Conservation (phyloP, 2,888 invertebrate genomes). For the Eumacrocentrus americanus region DNA sequence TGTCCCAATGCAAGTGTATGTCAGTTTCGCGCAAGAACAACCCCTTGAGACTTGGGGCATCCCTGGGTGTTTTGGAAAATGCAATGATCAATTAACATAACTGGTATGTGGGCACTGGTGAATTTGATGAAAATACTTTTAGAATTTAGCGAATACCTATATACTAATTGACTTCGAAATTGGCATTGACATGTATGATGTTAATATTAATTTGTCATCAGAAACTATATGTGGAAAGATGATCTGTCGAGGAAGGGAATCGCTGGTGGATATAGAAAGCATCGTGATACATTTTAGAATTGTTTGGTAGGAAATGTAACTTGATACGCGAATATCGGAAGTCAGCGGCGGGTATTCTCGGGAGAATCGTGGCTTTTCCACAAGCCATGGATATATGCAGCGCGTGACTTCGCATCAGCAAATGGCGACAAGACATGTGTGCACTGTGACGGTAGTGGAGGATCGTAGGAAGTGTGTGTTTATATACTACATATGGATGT, state of each 20-base stretch:
- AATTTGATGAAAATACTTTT: no score
- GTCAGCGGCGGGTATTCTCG: not conserved
- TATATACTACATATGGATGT: not conserved
- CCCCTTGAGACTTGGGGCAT: conserved; percentile 32
- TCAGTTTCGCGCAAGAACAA: not conserved
- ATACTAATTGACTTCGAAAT: no score
- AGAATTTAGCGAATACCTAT: no score
- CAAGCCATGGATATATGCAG: not conserved
- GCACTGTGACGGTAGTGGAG: not conserved
- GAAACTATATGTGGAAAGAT: no score
- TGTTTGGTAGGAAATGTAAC: not conserved
- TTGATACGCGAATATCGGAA: not conserved
- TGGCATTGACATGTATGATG: no score
- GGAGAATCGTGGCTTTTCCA: not conserved
- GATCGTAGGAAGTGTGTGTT: not conserved
- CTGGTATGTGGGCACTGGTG: not conserved
- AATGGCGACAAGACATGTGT: not conserved
- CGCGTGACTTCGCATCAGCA: not conserved
- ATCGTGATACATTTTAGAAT: not conserved
- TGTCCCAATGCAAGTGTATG: conserved; percentile 34
- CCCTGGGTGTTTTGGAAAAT: not conserved
- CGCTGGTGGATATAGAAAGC: not conserved
- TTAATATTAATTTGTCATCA: no score
- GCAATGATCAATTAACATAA: conserved; percentile 4
- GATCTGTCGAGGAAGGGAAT: not conserved